These are phyloP conservation scores for Eulemur coronatus DNA, from an alignment of 2,797 vertebrate genomes.

Conservation along the genomic window DNA sequence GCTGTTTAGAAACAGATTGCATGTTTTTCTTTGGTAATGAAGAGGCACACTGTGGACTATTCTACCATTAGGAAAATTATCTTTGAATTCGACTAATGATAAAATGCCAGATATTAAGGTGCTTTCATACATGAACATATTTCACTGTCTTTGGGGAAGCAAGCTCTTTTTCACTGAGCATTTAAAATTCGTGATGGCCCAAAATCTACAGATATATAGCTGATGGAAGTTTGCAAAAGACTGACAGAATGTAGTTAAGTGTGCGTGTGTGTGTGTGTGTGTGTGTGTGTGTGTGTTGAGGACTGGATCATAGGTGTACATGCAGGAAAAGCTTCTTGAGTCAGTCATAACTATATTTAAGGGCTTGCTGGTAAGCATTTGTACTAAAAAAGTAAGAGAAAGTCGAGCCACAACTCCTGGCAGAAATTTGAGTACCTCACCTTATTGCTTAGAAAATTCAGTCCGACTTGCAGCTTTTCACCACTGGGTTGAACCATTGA, in stretches of 20 bases:
- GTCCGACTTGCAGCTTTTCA: neutral
- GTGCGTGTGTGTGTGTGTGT: too few relatives aligned
- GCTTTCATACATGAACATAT: neutral
- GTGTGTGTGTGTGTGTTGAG: neutral
- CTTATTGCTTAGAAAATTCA: neutral
- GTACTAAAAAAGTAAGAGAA: constrained; percentile 48
- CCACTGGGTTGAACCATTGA: neutral
- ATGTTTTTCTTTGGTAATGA: neutral
- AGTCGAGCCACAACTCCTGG: neutral
- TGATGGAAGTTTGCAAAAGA: neutral
- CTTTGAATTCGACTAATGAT: constrained; percentile 34
- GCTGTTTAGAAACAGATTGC: neutral
- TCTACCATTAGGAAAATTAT: constrained; percentile 31
- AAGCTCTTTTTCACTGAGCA: neutral
- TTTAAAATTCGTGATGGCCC: neutral
- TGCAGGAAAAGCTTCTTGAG: neutral
- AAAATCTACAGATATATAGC: neutral
- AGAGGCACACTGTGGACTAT: neutral
- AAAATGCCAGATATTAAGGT: neutral
- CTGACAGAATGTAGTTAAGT: neutral
- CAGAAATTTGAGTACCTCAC: neutral
- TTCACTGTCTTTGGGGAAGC: neutral
- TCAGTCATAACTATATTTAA: neutral
- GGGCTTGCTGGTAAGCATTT: constrained; percentile 55
- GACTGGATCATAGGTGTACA: neutral